Evolutionary conservation across 2,113 vertebrate species (phyloP), one percentile per base, ranked within the genome.

Genomic region (Psettodes erumei): DNA sequence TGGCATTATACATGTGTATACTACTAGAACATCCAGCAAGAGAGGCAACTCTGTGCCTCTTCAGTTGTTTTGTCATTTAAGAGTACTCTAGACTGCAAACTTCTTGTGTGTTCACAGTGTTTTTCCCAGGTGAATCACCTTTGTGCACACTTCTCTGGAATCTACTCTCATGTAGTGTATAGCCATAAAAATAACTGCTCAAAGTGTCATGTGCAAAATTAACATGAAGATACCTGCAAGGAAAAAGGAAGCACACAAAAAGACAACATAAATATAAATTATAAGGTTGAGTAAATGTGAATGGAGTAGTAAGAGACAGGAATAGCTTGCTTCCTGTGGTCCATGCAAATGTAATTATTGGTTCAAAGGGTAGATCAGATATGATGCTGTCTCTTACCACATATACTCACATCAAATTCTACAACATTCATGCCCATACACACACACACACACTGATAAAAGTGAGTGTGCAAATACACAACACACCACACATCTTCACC

Each of bases 281-380:
- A 65, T 73, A 37, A 35, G n/a, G 25, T 2, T 51, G 35, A 58
- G 38, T 16, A 43, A n/a, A n/a, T n/a, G n/a, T n/a, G n/a, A n/a
- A 25, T 32, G 16, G 16, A 35, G 38, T 30, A 42, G n/a, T n/a
- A n/a, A n/a, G n/a, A n/a, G n/a, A 47, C 12, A 45, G 30, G 60
- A 50, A 55, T 64, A 33, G 18, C 25, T 42, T 62, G 53, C 38
- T 59, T 63, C 8, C 53, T 67, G 38, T 4, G 59, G 59, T 43
- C 7, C 27, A 59, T 23, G 51, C 53, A 50, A 75, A 69, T 66
- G 18, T 48, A 58, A 18, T 55, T 38, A 72, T 71, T 69, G 71
- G 79, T 83, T 71, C 9, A 37, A 59, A 76, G 23, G 35, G 63
- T 45, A 48, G 63, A 58, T 63, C 38, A 47, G n/a, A 76, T 40